Base-by-base conservation (phyloP, 2,113 vertebrate genomes). In the Ibidorhyncha struthersii region DNA sequence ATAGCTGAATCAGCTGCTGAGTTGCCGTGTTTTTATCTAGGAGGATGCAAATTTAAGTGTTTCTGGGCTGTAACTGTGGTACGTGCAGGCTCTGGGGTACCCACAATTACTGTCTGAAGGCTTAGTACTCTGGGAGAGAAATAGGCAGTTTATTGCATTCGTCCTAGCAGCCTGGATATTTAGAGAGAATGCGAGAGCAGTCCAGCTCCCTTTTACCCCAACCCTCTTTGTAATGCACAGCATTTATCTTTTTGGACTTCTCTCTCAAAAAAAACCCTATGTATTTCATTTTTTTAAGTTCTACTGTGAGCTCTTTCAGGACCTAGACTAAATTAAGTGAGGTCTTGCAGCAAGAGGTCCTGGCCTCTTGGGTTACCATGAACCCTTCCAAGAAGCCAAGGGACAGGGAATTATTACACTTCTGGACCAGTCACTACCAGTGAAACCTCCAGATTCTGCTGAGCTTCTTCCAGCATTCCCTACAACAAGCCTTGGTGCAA, bases 1-100 rank as follows among this genome's bases (percentile, higher is more conserved):
- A 58, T 53, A 90, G 95, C 94, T 97, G 97, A 97, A 84, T 97
- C 97, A 97, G 96, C 96, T 96, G 97, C 95, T 97, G 93, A 96
- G 81, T 73, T 94, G 93, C 71, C 0, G 10, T 56, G 89, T 91
- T 97, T 95, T 92, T 80, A 77, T 87, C 86, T 2, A 1, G 49
- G 21, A 85, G 70, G 89, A 97, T 94, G 96, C 70, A 93, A 92
- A 95, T 95, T 72, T 32, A 84, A 95, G 89, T 66, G 66, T 90
- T 91, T 87, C 20, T 49, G 91, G 81, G 81, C 45, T 87, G 73
- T 65, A 77, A 50, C 78, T 50, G 61, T 17, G 3, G 26, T 32
- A 17, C 3, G 10, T 45, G 20, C 56, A 55, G 86, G 73, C 81
- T 58, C 95, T 88, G 93, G 58, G 72, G 81, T 53, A 73, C 45